Evolutionary conservation across 1,140 invertebrate species (phyloP).

Genomic region (Octopus sinensis): DNA sequence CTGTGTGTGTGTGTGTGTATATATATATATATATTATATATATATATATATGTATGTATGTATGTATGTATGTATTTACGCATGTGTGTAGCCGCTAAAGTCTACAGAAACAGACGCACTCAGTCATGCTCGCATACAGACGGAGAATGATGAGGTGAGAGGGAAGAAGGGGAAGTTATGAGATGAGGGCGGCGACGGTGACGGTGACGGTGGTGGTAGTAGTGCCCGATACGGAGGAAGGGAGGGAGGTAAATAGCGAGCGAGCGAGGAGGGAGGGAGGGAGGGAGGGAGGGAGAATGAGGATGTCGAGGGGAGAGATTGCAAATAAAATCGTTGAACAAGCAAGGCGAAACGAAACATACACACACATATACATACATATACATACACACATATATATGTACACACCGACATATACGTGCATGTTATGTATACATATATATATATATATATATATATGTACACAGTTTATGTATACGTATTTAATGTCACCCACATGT

Average conservation of each 20-base stretch:
- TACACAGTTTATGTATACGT: background rate
- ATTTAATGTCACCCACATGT: background rate
- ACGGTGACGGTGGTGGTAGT: background rate
- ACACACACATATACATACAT: slow-evolving; percentile 22
- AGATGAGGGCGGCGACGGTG: background rate
- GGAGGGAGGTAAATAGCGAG: background rate
- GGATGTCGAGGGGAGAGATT: slow-evolving; percentile 18
- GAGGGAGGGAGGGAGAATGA: slow-evolving; percentile 14
- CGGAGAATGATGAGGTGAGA: background rate
- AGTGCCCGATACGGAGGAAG: background rate
- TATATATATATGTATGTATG: background rate
- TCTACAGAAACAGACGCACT: background rate
- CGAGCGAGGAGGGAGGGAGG: background rate
- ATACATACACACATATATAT: background rate
- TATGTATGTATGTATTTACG: background rate
- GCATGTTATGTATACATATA: no score
- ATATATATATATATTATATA: background rate
- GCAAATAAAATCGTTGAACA: slow-evolving; percentile 22
- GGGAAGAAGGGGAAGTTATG: slow-evolving; percentile 11
- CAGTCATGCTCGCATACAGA: background rate
- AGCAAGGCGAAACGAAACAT: slow-evolving; percentile 12
- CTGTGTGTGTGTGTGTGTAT: background rate
- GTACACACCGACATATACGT: no score
- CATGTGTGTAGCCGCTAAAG: background rate
- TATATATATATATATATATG: background rate